Percentiles rank a stretch among this genome's conserved stretches.
phyloP scores from a whole-genome alignment of 1,140 invertebrate species.

The Cherax quadricarinatus region DNA sequence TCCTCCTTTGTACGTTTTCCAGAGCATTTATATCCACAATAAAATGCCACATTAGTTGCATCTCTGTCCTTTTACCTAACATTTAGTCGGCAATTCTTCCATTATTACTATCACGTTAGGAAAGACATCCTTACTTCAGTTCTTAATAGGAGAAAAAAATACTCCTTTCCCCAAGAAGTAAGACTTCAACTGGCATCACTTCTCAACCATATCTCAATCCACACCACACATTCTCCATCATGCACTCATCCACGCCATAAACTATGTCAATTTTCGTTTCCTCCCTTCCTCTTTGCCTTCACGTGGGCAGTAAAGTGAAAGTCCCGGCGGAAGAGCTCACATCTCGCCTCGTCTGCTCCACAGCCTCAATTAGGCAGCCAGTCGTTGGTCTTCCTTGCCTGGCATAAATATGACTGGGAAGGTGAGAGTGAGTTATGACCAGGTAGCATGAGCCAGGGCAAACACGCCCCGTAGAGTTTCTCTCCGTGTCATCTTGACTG shows the following conservation, averaged over 20 bases:
- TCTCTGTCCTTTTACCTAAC: too few relatives aligned
- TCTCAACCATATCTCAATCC: background rate
- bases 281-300: background rate
- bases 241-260: background rate
- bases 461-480: too few relatives aligned
- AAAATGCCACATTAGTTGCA: too few relatives aligned
- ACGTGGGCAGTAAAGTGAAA: background rate
- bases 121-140: too few relatives aligned
- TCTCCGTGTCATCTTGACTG: too few relatives aligned
- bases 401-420: background rate
- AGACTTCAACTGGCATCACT: too few relatives aligned
- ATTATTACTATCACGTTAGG: too few relatives aligned
- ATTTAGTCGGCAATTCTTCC: too few relatives aligned
- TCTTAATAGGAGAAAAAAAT: too few relatives aligned
- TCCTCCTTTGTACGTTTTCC: too few relatives aligned
- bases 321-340: too few relatives aligned
- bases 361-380: constrained; percentile 18
- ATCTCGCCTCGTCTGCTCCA: background rate
- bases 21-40: too few relatives aligned
- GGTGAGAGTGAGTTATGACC: background rate
- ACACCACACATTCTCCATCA: background rate
- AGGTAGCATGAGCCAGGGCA: background rate
- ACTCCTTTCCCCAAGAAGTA: background rate
- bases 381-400: constrained; percentile 4
- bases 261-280: background rate